Base-by-base conservation (phyloP, 2,888 invertebrate species). In the Caenorhabditis sp. region DNA sequence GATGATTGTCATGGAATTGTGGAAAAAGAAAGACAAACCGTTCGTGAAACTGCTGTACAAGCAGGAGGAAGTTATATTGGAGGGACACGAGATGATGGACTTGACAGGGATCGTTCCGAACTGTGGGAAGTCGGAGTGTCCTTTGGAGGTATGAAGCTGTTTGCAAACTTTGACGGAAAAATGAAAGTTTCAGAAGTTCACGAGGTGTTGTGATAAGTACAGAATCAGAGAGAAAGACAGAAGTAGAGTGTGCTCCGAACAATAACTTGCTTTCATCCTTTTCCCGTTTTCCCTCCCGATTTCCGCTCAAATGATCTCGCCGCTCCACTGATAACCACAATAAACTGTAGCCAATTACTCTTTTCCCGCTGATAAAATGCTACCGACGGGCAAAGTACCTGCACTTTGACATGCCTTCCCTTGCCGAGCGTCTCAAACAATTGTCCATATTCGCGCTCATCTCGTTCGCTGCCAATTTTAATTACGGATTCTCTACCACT, bases 401-500 rank as follows among this genome's bases (percentile, higher is more conserved):
- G 32, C 65, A 32, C 43, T 45, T 43, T 43, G 35, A 15, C 11
- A 53, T 35, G 39, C 27, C 39, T 26, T 48, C 27, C 26, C 1
- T 15, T 71, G 13, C 48, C 32, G 27, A n/a, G n/a, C n/a, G n/a
- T n/a, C n/a, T n/a, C n/a, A n/a, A n/a, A n/a, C 80, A 74, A 39
- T 41, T 83, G n/a, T 53, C 52, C 9, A 65, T 83, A 7, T 81
- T 76, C 26, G 63, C 58, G 6, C 24, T 65, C 1, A 70, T 85
- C 15, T 78, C 83, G 0, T 65, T 83, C 2, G 59, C 85, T 3
- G 73, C 82, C n/a, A 85, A 83, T 48, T 85, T 84, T 43, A 81
- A 84, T 15, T 84, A 84, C 72, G 86, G 84, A n/a, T 86, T 83
- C 65, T 82, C 84, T 0, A 72, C 82, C 0, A 83, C 83, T 15